These are phyloP conservation scores for Dicycla oo DNA, from an alignment of 2,888 invertebrate species.

Conservation along the genomic window DNA sequence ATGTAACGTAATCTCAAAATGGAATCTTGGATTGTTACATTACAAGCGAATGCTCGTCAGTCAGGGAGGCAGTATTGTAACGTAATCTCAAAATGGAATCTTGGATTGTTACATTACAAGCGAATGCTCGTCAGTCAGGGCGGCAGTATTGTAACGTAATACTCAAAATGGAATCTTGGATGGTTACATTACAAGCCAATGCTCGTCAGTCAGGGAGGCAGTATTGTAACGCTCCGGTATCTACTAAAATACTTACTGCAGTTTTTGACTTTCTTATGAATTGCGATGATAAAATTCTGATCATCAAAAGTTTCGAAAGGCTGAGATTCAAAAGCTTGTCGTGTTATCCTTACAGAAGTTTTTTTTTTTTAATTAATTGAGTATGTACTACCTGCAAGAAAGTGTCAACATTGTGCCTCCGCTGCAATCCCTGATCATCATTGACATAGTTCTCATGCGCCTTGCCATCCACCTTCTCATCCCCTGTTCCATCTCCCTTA, in stretches of 20 bases:
- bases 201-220: not conserved
- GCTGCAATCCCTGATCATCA: constrained; percentile 93
- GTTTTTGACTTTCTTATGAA: not conserved
- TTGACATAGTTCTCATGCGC: constrained; percentile 92
- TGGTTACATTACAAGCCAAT: too few relatives aligned
- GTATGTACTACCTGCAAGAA: constrained; percentile 92
- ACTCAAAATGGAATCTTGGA: too few relatives aligned
- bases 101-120: too few relatives aligned
- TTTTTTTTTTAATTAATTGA: not conserved
- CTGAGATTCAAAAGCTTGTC: not conserved
- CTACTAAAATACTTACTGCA: not conserved
- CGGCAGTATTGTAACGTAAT: too few relatives aligned
- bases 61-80: too few relatives aligned
- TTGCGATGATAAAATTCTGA: not conserved
- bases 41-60: too few relatives aligned
- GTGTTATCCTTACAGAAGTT: not conserved
- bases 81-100: too few relatives aligned
- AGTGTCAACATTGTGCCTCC: constrained; percentile 94
- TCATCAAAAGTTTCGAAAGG: not conserved
- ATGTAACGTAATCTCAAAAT: too few relatives aligned
- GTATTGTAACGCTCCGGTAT: too few relatives aligned
- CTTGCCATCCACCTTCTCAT: constrained; percentile 61
- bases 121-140: too few relatives aligned
- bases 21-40: too few relatives aligned
- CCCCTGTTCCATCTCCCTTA: constrained; percentile 67